These are phyloP conservation scores for Oscarella lobularis DNA, from an alignment of 37 sponge, comb jelly and placozoan genomes.

Conservation along the genomic window DNA sequence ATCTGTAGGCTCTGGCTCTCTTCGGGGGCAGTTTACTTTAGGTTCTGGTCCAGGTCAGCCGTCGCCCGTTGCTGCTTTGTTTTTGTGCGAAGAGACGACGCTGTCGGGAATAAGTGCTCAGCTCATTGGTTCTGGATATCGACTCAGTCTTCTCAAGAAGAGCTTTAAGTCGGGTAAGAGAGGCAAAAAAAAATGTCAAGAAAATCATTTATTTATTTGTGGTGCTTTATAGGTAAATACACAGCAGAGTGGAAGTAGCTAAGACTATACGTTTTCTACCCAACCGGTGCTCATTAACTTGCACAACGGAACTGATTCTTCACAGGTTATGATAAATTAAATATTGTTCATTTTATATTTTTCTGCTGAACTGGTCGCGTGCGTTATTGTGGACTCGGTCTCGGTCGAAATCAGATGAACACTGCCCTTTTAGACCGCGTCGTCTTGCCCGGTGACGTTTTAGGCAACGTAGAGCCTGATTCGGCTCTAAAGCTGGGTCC, in stretches of 20 bases:
- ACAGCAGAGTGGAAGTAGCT: no score
- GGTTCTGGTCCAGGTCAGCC: slow-evolving; percentile 30
- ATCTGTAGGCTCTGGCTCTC: slow-evolving; percentile 6
- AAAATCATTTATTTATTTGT: no score
- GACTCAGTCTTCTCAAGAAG: slow-evolving; percentile 32
- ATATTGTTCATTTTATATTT: no score
- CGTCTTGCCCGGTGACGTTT: slow-evolving; percentile 2
- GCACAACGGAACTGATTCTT: no score
- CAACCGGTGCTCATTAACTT: no score
- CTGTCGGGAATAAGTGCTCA: slow-evolving; percentile 39
- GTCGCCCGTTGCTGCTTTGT: slow-evolving; percentile 11
- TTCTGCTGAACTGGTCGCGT: no score
- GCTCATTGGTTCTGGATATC: slow-evolving; percentile 17
- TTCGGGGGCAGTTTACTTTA: slow-evolving; percentile 50
- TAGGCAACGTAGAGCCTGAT: not conserved
- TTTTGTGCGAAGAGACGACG: slow-evolving; percentile 32
- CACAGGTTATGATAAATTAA: no score
- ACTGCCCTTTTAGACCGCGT: not conserved
- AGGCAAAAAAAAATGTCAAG: no score
- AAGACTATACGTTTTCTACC: no score
- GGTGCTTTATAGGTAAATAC: no score
- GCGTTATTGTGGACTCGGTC: no score
- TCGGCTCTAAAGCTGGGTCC: not conserved
- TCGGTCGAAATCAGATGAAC: no score
- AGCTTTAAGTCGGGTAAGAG: slow-evolving; percentile 34